Conservation (phyloP, 2,113 vertebrate species). For the Morone saxatilis region DNA sequence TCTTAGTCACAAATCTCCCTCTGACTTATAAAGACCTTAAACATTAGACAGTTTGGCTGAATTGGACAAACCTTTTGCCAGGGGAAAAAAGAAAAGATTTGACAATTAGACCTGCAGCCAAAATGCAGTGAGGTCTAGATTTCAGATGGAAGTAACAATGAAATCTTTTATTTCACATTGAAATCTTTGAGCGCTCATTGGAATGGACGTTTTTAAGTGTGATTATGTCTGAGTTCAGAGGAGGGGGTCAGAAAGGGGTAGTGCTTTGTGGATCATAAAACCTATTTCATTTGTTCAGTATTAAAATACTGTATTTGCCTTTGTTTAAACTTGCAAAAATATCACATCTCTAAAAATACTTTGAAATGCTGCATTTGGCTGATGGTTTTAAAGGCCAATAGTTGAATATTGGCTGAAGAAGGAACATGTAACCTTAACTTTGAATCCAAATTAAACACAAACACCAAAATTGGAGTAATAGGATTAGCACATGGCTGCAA, state of each 20-base stretch:
- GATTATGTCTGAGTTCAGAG: background rate
- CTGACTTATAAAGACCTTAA: slow-evolving; percentile 36
- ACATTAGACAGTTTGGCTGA: slow-evolving; percentile 52
- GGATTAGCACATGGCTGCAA: slow-evolving; percentile 63
- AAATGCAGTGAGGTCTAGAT: slow-evolving; percentile 26
- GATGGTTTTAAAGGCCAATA: background rate
- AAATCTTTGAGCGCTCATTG: slow-evolving; percentile 6
- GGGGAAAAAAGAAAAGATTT: slow-evolving; percentile 46
- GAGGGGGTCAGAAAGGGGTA: background rate
- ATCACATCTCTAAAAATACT: slow-evolving; percentile 16
- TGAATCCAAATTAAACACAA: slow-evolving; percentile 43
- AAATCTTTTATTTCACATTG: slow-evolving; percentile 18
- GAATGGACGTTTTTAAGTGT: slow-evolving; percentile 1
- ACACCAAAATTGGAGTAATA: slow-evolving; percentile 52
- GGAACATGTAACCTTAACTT: slow-evolving; percentile 7
- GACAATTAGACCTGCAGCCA: slow-evolving; percentile 43
- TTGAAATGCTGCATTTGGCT: background rate
- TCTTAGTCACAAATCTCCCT: slow-evolving; percentile 28
- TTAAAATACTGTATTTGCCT: background rate
- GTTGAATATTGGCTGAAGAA: slow-evolving; percentile 1
- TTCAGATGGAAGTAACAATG: slow-evolving; percentile 33
- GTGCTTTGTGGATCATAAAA: slow-evolving; percentile 12
- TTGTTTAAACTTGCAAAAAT: background rate
- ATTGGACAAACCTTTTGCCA: slow-evolving; percentile 30
- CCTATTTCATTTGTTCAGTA: background rate